phyloP scores from a whole-genome alignment of 2,797 vertebrate species.

The Helicolenus hilgendorfi region DNA sequence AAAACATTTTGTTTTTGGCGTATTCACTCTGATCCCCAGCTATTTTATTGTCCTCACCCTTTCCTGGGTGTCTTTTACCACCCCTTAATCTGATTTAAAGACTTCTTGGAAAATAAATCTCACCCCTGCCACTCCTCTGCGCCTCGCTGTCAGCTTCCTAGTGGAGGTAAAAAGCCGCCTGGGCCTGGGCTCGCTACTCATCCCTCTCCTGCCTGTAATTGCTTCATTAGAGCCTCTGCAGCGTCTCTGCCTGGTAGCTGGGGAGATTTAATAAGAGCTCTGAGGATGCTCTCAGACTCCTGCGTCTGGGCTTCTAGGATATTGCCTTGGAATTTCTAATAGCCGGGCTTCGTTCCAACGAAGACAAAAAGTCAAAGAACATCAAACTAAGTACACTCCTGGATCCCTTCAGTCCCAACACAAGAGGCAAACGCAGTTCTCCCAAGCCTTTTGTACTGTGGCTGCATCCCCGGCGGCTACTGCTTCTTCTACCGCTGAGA shows the following conservation, averaged over 20 bases:
- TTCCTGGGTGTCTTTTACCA: conserved; percentile 30
- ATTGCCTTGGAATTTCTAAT: conserved; percentile 86
- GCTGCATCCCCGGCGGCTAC: conserved; percentile 34
- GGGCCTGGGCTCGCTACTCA: conserved; percentile 29
- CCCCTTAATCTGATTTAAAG: conserved; percentile 50
- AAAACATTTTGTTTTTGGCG: not conserved
- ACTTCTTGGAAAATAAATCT: conserved; percentile 50
- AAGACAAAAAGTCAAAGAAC: conserved; percentile 76
- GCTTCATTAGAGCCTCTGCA: conserved; percentile 80
- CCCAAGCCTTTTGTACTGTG: conserved; percentile 36
- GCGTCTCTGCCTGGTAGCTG: conserved; percentile 69
- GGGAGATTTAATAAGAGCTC: conserved; percentile 84
- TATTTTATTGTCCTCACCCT: conserved; percentile 10
- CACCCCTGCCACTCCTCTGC: conserved; percentile 24
- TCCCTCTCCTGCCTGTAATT: conserved; percentile 67
- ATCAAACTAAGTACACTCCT: conserved; percentile 72
- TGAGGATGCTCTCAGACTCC: conserved; percentile 65
- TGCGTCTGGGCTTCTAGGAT: conserved; percentile 71
- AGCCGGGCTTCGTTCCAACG: conserved; percentile 65
- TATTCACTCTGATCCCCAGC: not conserved
- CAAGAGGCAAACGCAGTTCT: conserved; percentile 21
- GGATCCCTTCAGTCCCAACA: conserved; percentile 34
- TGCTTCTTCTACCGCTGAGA: conserved; percentile 9
- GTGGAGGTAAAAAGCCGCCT: conserved; percentile 20
- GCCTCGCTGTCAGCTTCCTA: conserved; percentile 53